Percentiles rank a stretch among this genome's conserved stretches.
Evolutionary conservation across 2,888 invertebrate genomes (phyloP).

Genomic region (Hanleya hanleyi): DNA sequence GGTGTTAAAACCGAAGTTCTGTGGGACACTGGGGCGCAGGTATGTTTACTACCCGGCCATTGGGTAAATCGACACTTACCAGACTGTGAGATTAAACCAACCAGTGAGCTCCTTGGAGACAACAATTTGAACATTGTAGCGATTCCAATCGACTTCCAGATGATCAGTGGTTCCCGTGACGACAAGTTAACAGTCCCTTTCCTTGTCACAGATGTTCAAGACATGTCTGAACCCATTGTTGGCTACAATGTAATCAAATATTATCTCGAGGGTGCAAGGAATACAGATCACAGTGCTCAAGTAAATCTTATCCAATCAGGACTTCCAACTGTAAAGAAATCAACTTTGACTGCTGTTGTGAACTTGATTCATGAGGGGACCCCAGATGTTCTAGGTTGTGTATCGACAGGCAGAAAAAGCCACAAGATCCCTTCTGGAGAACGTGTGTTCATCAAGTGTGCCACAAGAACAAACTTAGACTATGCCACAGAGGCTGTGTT

Average conservation of each 20-base stretch:
- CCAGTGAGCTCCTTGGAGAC: background rate
- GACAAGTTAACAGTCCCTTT: slow-evolving; percentile 15
- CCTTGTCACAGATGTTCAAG: slow-evolving; percentile 8
- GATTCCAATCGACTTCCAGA: background rate
- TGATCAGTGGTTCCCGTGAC: background rate
- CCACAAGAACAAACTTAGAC: background rate
- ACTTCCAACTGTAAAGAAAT: background rate
- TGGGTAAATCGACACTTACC: slow-evolving; percentile 15
- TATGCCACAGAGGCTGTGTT: background rate
- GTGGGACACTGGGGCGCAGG: slow-evolving; percentile 33
- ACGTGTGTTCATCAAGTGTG: background rate
- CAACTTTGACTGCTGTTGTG: background rate
- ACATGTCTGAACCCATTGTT: slow-evolving; percentile 16
- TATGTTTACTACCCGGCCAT: slow-evolving; percentile 9
- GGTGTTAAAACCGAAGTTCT: background rate
- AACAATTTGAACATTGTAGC: background rate
- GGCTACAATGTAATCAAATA: slow-evolving; percentile 29
- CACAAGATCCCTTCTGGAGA: background rate
- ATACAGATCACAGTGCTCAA: background rate
- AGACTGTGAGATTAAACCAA: background rate
- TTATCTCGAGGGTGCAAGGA: background rate
- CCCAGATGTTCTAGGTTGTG: background rate
- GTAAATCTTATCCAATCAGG: background rate
- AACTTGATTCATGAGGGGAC: background rate
- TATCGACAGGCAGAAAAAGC: background rate